Evolutionary conservation across 1,140 invertebrate species (phyloP), one percentile per base, ranked within the genome.

Genomic region (Trachelipus rathkii): DNA sequence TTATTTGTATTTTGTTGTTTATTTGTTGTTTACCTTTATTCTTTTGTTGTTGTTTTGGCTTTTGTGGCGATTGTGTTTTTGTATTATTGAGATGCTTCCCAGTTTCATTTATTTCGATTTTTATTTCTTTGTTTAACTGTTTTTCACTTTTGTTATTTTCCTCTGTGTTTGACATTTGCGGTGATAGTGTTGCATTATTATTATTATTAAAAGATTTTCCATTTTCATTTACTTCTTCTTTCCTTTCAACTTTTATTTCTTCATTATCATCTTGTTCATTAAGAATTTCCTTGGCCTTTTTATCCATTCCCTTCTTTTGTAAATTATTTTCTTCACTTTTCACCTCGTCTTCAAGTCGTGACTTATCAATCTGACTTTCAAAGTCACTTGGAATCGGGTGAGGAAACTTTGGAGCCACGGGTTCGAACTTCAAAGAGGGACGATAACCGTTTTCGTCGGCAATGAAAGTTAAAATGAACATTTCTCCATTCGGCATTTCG

Each of bases 381-480:
- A 78, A 74, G 69, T 75, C 75, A 72, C 74, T 50, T 44, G 77
- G 77, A 60, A 75, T 75, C 33, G 46, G 68, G 69, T 78, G 77
- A 43, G 77, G 77, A 46, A 78, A 78, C 24, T 24, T 69, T 6
- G 82, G 82, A 19, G 85, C 88, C 67, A 85, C 84, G 45, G 88
- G 84, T 23, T 89, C 86, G 78, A 84, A 85, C 79, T 86, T 86
- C 81, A 83, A 84, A 76, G 86, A 85, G 23, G 86, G 88, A 71
- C 88, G 87, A 85, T 87, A 89, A n/a, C 82, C 79, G 21, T 89
- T 87, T 68, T 76, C 78, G 72, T 86, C 86, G 80, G 86, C 86
- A 43, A 86, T 84, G 81, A 86, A 87, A 79, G 88, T 86, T 78
- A 86, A 85, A 71, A 85, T 84, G 80, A 88, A 85, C 24, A 88